A percentile compares a stretch with the other conserved stretches of the same genome.
Evolutionary conservation across 2,888 invertebrate species (phyloP).

Genomic region (Hydriomena furcata): DNA sequence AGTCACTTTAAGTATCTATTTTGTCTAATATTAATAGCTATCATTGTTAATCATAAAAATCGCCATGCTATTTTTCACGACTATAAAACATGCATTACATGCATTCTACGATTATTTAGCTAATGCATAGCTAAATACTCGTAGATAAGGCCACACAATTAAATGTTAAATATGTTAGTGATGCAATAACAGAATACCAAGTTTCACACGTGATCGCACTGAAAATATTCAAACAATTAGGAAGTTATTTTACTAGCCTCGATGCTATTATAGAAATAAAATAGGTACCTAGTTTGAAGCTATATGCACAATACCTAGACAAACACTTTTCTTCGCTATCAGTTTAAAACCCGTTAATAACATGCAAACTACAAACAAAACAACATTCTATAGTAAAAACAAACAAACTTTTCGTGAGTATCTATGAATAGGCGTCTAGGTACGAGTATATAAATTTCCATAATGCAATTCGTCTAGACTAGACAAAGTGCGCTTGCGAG

Average conservation of each 20-base stretch:
- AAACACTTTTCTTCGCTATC: slow-evolving; percentile 8
- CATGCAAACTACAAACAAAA: slow-evolving; percentile 21
- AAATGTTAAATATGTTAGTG: slow-evolving; percentile 1
- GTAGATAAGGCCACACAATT: background rate
- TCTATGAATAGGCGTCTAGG: slow-evolving; percentile 63
- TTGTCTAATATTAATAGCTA: no score
- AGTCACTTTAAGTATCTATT: background rate
- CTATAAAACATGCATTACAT: slow-evolving; percentile 5
- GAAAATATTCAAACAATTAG: background rate
- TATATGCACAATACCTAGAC: slow-evolving; percentile 5
- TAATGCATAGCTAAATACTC: no score
- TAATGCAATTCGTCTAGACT: slow-evolving; percentile 82
- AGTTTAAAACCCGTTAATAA: slow-evolving; percentile 9
- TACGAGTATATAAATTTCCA: slow-evolving; percentile 72
- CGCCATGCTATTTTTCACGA: background rate
- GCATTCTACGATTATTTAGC: no score
- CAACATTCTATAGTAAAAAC: slow-evolving; percentile 28
- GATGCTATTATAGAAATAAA: background rate
- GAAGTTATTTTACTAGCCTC: background rate
- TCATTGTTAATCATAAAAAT: background rate
- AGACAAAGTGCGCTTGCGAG: slow-evolving; percentile 63
- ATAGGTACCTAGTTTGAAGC: background rate
- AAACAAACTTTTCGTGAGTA: slow-evolving; percentile 49
- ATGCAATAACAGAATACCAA: slow-evolving; percentile 8
- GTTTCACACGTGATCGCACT: background rate